These are phyloP conservation scores for Malacosoma neustria DNA, from an alignment of 2,888 invertebrate genomes.

Conservation along the genomic window DNA sequence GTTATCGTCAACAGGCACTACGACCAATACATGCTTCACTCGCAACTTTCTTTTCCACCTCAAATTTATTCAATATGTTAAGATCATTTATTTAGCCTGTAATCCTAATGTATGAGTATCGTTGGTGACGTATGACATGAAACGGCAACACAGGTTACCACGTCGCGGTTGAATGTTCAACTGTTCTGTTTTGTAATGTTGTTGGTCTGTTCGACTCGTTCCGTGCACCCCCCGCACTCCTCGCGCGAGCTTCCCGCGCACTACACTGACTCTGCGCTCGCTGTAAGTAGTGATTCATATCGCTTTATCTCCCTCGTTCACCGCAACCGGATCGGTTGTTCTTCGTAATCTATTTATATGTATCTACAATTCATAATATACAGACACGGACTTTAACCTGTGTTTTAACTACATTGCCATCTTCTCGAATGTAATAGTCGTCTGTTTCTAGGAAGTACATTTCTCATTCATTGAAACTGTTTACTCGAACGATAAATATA, in stretches of 20 bases:
- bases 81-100: constrained; percentile 36
- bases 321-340: constrained; percentile 73
- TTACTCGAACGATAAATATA: too few species aligned
- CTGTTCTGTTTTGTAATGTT: constrained; percentile 64
- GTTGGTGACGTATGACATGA: constrained; percentile 26
- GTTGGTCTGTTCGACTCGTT: constrained; percentile 57
- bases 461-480: too few species aligned
- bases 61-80: constrained; percentile 28
- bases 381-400: constrained; percentile 63
- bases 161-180: constrained; percentile 65
- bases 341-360: constrained; percentile 72
- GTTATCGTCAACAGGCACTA: constrained; percentile 36
- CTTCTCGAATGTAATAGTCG: constrained; percentile 8
- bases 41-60: constrained; percentile 35
- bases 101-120: constrained; percentile 28
- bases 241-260: constrained; percentile 37
- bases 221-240: constrained; percentile 31
- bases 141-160: constrained; percentile 49
- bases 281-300: constrained; percentile 73
- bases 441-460: too few species aligned
- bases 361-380: constrained; percentile 53
- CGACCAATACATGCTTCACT: constrained; percentile 17
- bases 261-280: constrained; percentile 51
- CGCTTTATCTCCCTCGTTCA: constrained; percentile 74
- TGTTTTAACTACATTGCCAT: constrained; percentile 27